These are phyloP conservation scores for Altica lythri DNA, from an alignment of 2,888 invertebrate genomes.

Conservation along the genomic window DNA sequence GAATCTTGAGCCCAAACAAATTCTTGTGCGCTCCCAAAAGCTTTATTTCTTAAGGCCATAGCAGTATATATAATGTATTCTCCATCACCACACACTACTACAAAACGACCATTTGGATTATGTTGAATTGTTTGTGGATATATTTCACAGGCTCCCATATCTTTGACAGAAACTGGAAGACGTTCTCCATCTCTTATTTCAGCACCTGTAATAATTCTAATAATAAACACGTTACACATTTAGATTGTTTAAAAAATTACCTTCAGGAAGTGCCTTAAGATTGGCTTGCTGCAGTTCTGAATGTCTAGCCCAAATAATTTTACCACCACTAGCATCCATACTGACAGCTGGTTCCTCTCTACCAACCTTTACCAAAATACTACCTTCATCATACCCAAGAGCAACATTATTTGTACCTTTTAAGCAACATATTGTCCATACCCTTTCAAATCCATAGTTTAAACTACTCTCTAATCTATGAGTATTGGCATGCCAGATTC, in stretches of 20 bases:
- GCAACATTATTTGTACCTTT: slow-evolving; percentile 96
- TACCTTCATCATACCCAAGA: slow-evolving; percentile 95
- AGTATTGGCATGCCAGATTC: slow-evolving; percentile 99
- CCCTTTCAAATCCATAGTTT: slow-evolving; percentile 97
- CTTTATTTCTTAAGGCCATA: slow-evolving; percentile 98
- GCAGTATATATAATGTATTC: slow-evolving; percentile 99
- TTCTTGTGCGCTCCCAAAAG: slow-evolving; percentile 97
- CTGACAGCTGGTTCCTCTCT: slow-evolving; percentile 98
- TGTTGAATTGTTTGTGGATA: slow-evolving; percentile 98
- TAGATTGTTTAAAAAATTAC: slow-evolving; percentile 54
- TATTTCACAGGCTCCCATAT: slow-evolving; percentile 99
- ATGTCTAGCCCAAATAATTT: slow-evolving; percentile 98
- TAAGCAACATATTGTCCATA: slow-evolving; percentile 95
- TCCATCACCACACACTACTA: slow-evolving; percentile 98
- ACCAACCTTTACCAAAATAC: slow-evolving; percentile 88
- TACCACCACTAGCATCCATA: slow-evolving; percentile 98
- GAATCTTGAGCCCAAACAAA: slow-evolving; percentile 99
- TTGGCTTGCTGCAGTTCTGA: slow-evolving; percentile 98
- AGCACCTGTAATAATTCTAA: slow-evolving; percentile 48
- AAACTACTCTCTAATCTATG: slow-evolving; percentile 94
- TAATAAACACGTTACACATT: not conserved
- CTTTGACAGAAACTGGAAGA: slow-evolving; percentile 92
- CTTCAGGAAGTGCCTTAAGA: slow-evolving; percentile 81
- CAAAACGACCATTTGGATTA: slow-evolving; percentile 94
- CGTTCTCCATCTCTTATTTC: slow-evolving; percentile 90